Base-by-base conservation (phyloP, 1,140 invertebrate genomes). In the Drosophila subobscura region DNA sequence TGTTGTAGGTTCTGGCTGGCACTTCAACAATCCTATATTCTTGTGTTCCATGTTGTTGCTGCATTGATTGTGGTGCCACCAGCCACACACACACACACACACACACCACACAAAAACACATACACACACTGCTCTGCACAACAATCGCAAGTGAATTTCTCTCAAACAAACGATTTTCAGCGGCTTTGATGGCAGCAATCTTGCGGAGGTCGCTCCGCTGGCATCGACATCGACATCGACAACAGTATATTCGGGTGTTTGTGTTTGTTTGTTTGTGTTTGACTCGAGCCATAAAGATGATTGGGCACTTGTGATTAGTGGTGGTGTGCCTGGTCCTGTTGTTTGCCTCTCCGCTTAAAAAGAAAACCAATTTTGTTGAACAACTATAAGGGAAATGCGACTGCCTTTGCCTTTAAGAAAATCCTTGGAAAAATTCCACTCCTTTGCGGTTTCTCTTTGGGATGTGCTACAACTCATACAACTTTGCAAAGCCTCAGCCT, bases 221-320 rank as follows among this genome's bases (percentile, higher is more conserved):
- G 8, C 29, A 33, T 33, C 29, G 29, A 10, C 29, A 33, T 33
- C 33, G 8, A 10, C 8, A 12, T 12, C 33, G 33, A 33, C 3
- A 10, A 33, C 8, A 10, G 46, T 29, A 20, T 20, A 20, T 20
- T 20, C 16, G 16, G 16, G 45, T 22, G 45, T 33, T 16, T 78
- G 54, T 72, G 42, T 59, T 66, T 68, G 44, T 57, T 37, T 50
- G 55, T 79, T 53, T 58, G 63, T 27, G 54, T 68, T 68, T 44
- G 50, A 70, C 63, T 56, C 47, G 23, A 74, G 74, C 63, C 73
- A 83, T 78, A 83, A 74, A 73, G 74, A 83, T 78, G 79, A 81
- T 77, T 83, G 79, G 74, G 70, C 75, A 78, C 79, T 83, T 71
- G 79, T 58, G 54, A 74, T 71, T 71, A 75, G 79, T 78, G 79